Evolutionary conservation across 2,888 invertebrate species (phyloP).

Genomic region (Xylocampa areola): DNA sequence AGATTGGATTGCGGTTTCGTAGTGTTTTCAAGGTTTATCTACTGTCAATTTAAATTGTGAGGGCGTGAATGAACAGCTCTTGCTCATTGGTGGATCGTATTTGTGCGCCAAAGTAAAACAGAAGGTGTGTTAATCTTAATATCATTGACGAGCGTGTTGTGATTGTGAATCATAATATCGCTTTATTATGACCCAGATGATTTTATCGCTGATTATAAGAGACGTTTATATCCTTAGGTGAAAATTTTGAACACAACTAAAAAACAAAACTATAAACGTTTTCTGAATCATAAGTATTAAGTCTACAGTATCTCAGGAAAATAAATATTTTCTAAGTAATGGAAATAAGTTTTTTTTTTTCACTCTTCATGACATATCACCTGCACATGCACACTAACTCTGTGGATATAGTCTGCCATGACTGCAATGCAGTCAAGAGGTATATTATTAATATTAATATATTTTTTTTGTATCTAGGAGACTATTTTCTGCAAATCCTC

Average conservation of each 20-base stretch:
- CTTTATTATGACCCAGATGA: slow-evolving; percentile 54
- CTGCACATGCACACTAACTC: too few species aligned
- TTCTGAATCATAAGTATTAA: too few species aligned
- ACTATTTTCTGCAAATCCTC: too few species aligned
- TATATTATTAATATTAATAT: too few species aligned
- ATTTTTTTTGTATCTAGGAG: too few species aligned
- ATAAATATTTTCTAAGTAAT: too few species aligned
- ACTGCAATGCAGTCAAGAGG: too few species aligned
- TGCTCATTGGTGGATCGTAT: slow-evolving; percentile 42
- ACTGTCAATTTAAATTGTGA: slow-evolving; percentile 75
- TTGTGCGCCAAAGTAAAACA: slow-evolving; percentile 45
- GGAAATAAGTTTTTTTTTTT: too few species aligned
- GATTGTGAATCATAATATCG: slow-evolving; percentile 52
- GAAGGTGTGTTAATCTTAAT: slow-evolving; percentile 13
- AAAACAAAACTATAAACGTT: too few species aligned
- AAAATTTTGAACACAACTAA: slow-evolving; percentile 2
- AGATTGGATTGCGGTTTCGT: slow-evolving; percentile 59
- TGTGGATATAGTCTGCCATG: too few species aligned
- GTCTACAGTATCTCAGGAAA: too few species aligned
- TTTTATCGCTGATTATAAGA: slow-evolving; percentile 46
- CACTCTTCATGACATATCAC: too few species aligned
- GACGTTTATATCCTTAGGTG: slow-evolving; percentile 2
- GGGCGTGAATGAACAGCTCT: slow-evolving; percentile 71
- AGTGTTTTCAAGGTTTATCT: slow-evolving; percentile 82
- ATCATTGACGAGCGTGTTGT: slow-evolving; percentile 35